These are phyloP conservation scores for Petrophora chlorosata DNA, from an alignment of 2,888 invertebrate species.

Conservation along the genomic window DNA sequence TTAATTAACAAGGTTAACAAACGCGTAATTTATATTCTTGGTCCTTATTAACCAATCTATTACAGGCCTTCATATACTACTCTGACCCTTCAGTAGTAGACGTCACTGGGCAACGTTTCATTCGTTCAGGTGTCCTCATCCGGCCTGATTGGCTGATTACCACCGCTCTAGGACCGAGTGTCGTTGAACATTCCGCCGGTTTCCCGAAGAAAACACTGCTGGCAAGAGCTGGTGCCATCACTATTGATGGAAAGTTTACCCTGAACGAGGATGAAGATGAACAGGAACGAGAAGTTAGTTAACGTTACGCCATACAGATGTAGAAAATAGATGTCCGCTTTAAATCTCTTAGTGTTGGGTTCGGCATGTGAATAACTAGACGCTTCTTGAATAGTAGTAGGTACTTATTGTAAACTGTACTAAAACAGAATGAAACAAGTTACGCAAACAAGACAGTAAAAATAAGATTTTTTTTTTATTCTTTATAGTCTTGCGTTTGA, in stretches of 20 bases:
- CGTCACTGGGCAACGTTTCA: slow-evolving; percentile 51
- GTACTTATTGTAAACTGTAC: too few species aligned
- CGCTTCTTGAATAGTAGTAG: too few species aligned
- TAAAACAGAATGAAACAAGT: too few species aligned
- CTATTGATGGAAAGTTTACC: slow-evolving; percentile 60
- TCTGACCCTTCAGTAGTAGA: slow-evolving; percentile 62
- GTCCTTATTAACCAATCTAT: slow-evolving; percentile 20
- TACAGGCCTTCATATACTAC: slow-evolving; percentile 72
- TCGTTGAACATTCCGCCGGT: slow-evolving; percentile 42
- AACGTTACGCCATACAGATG: too few species aligned
- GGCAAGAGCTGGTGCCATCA: slow-evolving; percentile 66
- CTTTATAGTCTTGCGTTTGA: too few species aligned
- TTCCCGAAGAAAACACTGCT: slow-evolving; percentile 69
- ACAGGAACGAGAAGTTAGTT: slow-evolving; percentile 73
- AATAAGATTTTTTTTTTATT: too few species aligned
- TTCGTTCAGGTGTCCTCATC: slow-evolving; percentile 63
- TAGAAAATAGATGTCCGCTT: too few species aligned
- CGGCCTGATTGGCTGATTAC: slow-evolving; percentile 65
- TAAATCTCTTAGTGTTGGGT: too few species aligned
- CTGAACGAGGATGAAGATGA: slow-evolving; percentile 74
- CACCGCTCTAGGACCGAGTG: slow-evolving; percentile 54
- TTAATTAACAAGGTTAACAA: too few species aligned
- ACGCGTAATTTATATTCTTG: too few species aligned
- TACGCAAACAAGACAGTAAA: too few species aligned
- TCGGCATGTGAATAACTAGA: too few species aligned